These are phyloP conservation scores for Leptopilina clavipes DNA, from an alignment of 1,140 invertebrate species.

Conservation along the genomic window DNA sequence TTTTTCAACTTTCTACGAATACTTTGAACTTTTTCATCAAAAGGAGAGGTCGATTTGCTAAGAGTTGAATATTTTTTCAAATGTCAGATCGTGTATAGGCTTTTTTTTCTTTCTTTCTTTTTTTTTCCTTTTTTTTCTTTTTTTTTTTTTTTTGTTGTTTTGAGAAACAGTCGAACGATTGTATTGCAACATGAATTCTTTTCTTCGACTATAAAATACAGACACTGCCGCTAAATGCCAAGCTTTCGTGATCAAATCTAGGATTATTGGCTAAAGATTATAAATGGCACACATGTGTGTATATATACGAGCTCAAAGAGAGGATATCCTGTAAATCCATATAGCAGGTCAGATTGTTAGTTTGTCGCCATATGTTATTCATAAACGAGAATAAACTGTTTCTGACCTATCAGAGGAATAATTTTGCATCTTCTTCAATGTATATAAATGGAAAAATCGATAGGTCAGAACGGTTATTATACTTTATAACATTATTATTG, in stretches of 20 bases:
- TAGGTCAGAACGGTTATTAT: not conserved
- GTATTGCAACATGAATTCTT: conserved; percentile 46
- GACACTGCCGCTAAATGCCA: conserved; percentile 49
- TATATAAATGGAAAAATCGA: not conserved
- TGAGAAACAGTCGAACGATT: conserved; percentile 32
- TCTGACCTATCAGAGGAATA: not conserved
- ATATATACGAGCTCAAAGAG: not conserved
- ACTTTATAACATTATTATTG: no score
- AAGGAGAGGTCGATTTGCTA: conserved; percentile 25
- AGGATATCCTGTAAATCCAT: conserved; percentile 17
- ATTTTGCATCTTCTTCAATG: not conserved
- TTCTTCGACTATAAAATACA: not conserved
- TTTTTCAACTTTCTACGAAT: conserved; percentile 10
- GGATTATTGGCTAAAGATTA: conserved; percentile 30
- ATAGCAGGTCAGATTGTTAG: not conserved
- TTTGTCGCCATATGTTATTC: not conserved
- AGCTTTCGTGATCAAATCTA: conserved; percentile 35
- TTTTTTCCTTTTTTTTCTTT: no score
- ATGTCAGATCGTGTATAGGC: conserved; percentile 53
- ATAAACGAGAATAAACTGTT: not conserved
- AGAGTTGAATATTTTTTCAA: conserved; percentile 43
- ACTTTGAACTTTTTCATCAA: not conserved
- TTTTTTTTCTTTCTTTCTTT: conserved; percentile 51
- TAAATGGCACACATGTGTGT: not conserved
- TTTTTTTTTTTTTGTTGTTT: no score